Percentiles rank a stretch among this genome's conserved stretches.
Conservation (phyloP, 1,140 invertebrate genomes). For the Platorchestia sp. region DNA sequence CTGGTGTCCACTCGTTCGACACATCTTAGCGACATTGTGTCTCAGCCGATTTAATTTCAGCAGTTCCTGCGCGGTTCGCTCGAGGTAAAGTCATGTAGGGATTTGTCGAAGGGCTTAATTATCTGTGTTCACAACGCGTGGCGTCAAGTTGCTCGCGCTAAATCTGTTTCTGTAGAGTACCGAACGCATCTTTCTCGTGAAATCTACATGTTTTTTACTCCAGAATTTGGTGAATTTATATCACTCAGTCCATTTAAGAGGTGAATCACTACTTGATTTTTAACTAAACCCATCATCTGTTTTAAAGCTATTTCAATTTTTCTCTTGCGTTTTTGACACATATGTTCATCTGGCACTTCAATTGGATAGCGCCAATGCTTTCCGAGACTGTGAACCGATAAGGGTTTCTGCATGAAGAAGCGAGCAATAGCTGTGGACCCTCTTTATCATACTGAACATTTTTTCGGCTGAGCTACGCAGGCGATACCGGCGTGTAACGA, state of each 20-base stretch:
- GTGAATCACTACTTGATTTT: neutral
- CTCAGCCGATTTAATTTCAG: neutral
- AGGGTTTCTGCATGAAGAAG: no score
- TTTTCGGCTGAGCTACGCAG: neutral
- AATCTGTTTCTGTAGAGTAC: neutral
- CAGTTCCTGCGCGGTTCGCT: neutral
- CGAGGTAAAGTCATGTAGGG: neutral
- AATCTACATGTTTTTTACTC: neutral
- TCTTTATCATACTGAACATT: neutral
- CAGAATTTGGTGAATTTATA: neutral
- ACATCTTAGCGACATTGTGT: neutral
- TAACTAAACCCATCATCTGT: neutral
- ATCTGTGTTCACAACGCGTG: neutral
- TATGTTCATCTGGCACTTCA: no score
- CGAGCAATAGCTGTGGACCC: no score
- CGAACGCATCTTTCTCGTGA: neutral
- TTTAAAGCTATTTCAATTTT: neutral
- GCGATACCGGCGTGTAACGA: neutral
- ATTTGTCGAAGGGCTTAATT: neutral
- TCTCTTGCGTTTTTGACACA: neutral
- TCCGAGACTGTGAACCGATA: no score
- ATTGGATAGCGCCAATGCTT: no score
- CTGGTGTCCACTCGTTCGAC: neutral
- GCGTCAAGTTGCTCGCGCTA: neutral
- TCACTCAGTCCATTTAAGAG: neutral